Evolutionary conservation across 2,113 vertebrate genomes (phyloP).

Genomic region (Atlantisia rogersi): DNA sequence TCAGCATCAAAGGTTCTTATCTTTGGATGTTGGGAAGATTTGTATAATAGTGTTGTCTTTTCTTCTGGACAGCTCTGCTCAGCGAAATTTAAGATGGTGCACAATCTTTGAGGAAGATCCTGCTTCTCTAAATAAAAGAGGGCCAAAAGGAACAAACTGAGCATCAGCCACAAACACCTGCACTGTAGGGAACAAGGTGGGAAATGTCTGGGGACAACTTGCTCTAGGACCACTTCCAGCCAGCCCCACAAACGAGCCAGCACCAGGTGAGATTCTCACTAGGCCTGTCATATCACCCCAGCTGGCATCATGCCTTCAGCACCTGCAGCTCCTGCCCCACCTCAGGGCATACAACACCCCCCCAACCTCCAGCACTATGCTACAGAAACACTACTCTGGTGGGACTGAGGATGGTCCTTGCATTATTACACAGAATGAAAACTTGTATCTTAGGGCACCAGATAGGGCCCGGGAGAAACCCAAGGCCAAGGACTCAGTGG

Average conservation of each 20-base stretch:
- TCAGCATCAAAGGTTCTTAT: not conserved
- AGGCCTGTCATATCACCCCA: not conserved
- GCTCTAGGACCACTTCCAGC: not conserved
- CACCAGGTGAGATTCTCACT: not conserved
- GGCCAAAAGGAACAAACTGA: not conserved
- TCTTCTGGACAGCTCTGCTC: not conserved
- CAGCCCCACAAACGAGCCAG: not conserved
- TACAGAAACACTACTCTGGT: not conserved
- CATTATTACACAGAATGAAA: not conserved
- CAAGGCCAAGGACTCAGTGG: fast-evolving
- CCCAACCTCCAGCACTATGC: too few species aligned
- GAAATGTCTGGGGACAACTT: not conserved
- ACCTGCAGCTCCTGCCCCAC: not conserved
- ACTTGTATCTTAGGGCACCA: not conserved
- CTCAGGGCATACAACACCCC: not conserved
- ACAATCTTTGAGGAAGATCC: not conserved
- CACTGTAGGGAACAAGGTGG: not conserved
- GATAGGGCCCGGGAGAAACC: not conserved
- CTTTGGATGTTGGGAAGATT: not conserved
- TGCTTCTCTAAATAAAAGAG: not conserved
- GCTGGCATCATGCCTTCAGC: not conserved
- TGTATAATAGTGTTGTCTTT: not conserved
- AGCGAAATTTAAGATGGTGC: not conserved
- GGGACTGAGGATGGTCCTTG: not conserved
- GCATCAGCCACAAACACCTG: fast-evolving